phyloP scores from a whole-genome alignment of 2,888 invertebrate species.

The Lepidocyrtoides sp. region DNA sequence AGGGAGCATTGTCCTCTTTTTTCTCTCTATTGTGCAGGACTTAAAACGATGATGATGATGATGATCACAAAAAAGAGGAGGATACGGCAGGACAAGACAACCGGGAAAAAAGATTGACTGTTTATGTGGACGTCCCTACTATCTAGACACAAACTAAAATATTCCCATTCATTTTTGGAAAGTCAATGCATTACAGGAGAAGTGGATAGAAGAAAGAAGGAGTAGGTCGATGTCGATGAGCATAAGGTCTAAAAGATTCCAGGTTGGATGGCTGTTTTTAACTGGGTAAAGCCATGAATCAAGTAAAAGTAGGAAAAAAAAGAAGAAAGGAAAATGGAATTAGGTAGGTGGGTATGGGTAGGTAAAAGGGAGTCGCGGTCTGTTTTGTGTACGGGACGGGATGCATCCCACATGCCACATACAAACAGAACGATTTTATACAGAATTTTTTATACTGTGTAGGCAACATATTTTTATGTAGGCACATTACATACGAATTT shows the following conservation, averaged over 20 bases:
- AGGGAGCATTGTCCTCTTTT: conserved; percentile 45
- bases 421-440: conserved; percentile 4
- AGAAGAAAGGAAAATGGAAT: conserved; percentile 39
- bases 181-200: conserved; percentile 48
- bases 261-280: conserved; percentile 40
- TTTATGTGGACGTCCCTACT: not conserved
- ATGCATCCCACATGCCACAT: conserved; percentile 26
- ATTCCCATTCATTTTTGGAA: conserved; percentile 21
- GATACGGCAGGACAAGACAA: conserved; percentile 12
- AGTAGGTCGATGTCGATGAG: not conserved
- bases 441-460: not conserved
- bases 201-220: not conserved
- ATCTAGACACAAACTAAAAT: not conserved
- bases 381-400: not conserved
- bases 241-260: conserved; percentile 15
- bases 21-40: not conserved
- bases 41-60: conserved; percentile 25
- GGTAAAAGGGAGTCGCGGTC: not conserved
- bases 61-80: not conserved
- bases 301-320: conserved; percentile 36
- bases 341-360: conserved; percentile 22
- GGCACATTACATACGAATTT: not conserved
- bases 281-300: conserved; percentile 54
- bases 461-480: not conserved
- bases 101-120: conserved; percentile 27